Evolutionary conservation across 1,140 invertebrate genomes (phyloP).

Genomic region (Penaeus vannamei): DNA sequence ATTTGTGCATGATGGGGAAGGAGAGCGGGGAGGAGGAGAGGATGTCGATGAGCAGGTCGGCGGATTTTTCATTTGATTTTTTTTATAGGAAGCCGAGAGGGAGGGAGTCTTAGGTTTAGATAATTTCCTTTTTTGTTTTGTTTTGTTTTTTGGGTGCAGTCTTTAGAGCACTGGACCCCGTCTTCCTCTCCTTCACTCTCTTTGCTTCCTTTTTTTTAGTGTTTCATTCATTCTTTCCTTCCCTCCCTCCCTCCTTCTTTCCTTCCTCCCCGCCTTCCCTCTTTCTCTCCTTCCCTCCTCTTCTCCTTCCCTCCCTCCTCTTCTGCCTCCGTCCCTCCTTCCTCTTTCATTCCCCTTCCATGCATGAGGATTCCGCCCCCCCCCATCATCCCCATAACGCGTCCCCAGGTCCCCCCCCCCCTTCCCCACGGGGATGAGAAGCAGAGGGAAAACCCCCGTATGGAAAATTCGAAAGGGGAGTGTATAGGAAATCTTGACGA

Average conservation of each 20-base stretch:
- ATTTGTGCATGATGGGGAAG: too few species aligned
- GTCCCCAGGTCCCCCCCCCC: background rate
- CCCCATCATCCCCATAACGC: background rate
- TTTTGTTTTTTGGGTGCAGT: background rate
- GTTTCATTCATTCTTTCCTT: background rate
- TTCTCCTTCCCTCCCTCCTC: background rate
- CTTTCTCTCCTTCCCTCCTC: background rate
- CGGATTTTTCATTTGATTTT: too few species aligned
- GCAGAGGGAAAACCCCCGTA: too few species aligned
- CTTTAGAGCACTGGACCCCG: background rate
- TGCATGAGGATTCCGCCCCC: background rate
- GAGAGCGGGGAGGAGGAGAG: too few species aligned
- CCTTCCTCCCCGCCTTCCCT: background rate
- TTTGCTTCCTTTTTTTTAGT: background rate
- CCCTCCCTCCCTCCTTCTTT: background rate
- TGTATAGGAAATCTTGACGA: background rate
- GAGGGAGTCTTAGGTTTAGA: too few species aligned
- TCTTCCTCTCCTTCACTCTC: background rate
- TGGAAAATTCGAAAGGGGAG: background rate
- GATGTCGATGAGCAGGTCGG: too few species aligned
- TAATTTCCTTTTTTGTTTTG: background rate
- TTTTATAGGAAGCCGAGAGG: too few species aligned
- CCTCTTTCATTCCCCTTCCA: background rate
- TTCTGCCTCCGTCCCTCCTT: background rate
- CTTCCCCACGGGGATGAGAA: too few species aligned